Percentiles rank a stretch among this genome's conserved stretches.
These are phyloP conservation scores for Coregonus suidteri DNA, from an alignment of 2,797 vertebrate genomes.

Conservation along the genomic window DNA sequence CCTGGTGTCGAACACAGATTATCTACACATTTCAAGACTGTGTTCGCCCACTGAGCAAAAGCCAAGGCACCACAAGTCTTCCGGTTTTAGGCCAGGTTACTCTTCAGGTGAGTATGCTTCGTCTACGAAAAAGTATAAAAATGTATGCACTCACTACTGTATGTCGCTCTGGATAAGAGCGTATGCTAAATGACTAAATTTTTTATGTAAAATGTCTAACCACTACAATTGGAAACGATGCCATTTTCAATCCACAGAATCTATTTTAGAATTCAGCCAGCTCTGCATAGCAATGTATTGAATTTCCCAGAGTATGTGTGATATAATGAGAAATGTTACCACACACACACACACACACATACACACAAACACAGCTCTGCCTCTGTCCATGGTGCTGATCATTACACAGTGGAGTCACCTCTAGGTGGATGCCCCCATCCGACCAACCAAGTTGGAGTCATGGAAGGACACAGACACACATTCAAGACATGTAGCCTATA, in stretches of 20 bases:
- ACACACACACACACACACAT: background rate
- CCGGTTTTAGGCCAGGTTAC: background rate
- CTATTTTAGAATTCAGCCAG: background rate
- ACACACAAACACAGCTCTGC: conserved; percentile 25
- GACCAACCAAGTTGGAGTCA: background rate
- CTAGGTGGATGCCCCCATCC: conserved; percentile 18
- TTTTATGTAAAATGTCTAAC: too few species aligned
- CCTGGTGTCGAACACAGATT: too few species aligned
- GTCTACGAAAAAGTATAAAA: too few species aligned
- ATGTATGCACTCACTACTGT: too few species aligned
- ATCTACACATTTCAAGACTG: too few species aligned
- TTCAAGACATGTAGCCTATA: background rate
- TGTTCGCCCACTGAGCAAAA: background rate
- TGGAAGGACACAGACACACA: background rate
- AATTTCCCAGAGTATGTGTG: background rate
- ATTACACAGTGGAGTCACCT: background rate
- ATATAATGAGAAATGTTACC: background rate
- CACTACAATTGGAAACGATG: too few species aligned
- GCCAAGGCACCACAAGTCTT: background rate
- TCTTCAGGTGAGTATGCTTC: too few species aligned
- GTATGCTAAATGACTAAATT: too few species aligned
- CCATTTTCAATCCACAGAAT: background rate
- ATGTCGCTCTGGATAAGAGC: too few species aligned
- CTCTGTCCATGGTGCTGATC: conserved; percentile 79
- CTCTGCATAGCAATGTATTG: background rate